A percentile compares a stretch with the other conserved stretches of the same genome.
Conservation (phyloP, 1,140 invertebrate genomes). For the Metaphire vulgaris region DNA sequence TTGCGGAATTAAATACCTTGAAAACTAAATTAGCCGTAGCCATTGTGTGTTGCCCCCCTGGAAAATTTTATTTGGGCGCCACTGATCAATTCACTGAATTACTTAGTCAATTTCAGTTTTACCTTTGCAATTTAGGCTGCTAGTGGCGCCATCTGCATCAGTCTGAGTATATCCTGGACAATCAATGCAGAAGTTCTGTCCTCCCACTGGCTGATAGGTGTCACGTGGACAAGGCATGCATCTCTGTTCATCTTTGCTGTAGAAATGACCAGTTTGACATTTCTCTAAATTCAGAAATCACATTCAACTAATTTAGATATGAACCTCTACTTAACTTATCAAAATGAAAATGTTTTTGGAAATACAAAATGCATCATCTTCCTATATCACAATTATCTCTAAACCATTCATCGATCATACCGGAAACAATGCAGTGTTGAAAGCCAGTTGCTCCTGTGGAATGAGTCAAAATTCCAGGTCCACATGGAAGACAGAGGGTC, state of each 20-base stretch:
- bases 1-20: no score
- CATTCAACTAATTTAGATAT: no score
- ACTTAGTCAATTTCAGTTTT: no score
- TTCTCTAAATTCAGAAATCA: constrained; percentile 38
- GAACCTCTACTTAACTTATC: no score
- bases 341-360: no score
- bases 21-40: no score
- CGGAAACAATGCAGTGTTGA: constrained; percentile 66
- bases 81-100: no score
- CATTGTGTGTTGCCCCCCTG: no score
- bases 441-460: constrained; percentile 71
- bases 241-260: constrained; percentile 71
- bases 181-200: constrained; percentile 39
- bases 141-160: constrained; percentile 30
- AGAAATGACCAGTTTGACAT: constrained; percentile 64
- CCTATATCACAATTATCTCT: no score
- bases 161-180: constrained; percentile 37
- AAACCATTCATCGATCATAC: no score
- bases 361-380: no score
- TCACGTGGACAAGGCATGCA: constrained; percentile 84
- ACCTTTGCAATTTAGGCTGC: constrained; percentile 32
- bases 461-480: constrained; percentile 77
- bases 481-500: constrained; percentile 78
- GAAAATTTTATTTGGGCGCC: no score
- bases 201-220: constrained; percentile 75